Evolutionary conservation across 2,113 vertebrate species (phyloP), one percentile per base, ranked within the genome.

Genomic region (Rana temporaria): DNA sequence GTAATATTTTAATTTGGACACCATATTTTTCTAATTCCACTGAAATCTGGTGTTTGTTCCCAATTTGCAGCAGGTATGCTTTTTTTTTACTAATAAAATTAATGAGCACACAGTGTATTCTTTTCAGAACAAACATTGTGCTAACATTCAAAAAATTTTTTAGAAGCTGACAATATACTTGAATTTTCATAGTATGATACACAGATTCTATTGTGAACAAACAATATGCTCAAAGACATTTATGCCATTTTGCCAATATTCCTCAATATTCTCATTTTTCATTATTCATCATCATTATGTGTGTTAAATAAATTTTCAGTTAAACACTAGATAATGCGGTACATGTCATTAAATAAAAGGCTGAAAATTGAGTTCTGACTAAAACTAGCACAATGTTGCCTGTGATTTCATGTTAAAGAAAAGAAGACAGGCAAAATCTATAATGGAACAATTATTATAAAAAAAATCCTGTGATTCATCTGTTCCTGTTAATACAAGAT

Each of bases 291-390:
- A 64, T 64, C 15, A 17, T 9, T 30, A 64, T 16, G 14, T 32
- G 38, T 77, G 38, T 26, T 77, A 64, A 64, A 53, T 64, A 64
- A 48, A 60, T 75, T 75, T 75, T 42, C 55, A n/a, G 19, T 62
- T 42, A 62, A 75, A 42, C n/a, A 62, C 14, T 38, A 32, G 57
- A 75, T 62, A 74, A 71, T 57, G 20, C 42, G 72, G 20, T 42
- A 17, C 56, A 22, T 62, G 72, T 75, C 56, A 75, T 12, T n/a
- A 60, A 75, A 75, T 38, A 26, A 59, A 62, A 42, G 20, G 20
- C 32, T 77, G 20, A 63, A 64, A 64, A 64, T 15, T 63, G 16
- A 53, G 16, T 18, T 30, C 38, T 52, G 74, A 64, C 12, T 26
- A 22, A 64, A 38, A 64, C 8, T 22, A 22, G 32, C 20, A 15